These are phyloP conservation scores for Stenolophus ochropezus DNA, from an alignment of 2,888 invertebrate species.

Conservation along the genomic window DNA sequence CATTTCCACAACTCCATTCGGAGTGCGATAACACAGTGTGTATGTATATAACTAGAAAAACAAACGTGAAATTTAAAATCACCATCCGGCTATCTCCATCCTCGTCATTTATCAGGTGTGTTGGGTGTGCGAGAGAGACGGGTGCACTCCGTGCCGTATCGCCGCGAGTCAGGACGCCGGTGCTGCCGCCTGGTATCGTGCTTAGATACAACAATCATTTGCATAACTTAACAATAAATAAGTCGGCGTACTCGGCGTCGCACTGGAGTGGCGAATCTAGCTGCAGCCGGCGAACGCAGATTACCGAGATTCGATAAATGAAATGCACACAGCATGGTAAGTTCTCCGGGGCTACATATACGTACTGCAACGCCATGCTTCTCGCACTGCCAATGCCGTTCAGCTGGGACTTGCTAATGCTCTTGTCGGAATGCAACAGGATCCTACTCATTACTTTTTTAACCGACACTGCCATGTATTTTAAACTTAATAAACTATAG, in stretches of 20 bases:
- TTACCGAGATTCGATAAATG: conserved; percentile 53
- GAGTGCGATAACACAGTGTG: conserved; percentile 16
- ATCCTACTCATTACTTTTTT: neutral
- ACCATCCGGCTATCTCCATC: conserved; percentile 24
- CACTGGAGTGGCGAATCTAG: conserved; percentile 40
- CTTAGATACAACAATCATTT: conserved; percentile 70
- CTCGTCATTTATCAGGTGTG: conserved; percentile 20
- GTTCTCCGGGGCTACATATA: neutral
- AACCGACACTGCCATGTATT: neutral
- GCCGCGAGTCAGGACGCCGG: conserved; percentile 28
- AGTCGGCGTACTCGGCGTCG: conserved; percentile 59
- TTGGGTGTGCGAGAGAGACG: conserved; percentile 22
- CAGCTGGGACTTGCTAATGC: conserved; percentile 9
- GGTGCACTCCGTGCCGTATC: conserved; percentile 43
- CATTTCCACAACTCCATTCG: conserved; percentile 42
- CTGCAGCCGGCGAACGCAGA: conserved; percentile 42
- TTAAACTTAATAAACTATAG: neutral
- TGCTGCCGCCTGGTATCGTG: conserved; percentile 61
- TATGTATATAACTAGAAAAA: conserved; percentile 47
- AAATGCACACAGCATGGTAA: conserved; percentile 44
- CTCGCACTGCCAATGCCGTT: neutral
- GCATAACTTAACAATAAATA: conserved; percentile 72
- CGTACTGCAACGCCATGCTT: neutral
- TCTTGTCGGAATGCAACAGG: conserved; percentile 13
- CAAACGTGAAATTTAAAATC: conserved; percentile 47